Conservation (phyloP, 2,797 vertebrate genomes). For the Oreochromis mossambicus region DNA sequence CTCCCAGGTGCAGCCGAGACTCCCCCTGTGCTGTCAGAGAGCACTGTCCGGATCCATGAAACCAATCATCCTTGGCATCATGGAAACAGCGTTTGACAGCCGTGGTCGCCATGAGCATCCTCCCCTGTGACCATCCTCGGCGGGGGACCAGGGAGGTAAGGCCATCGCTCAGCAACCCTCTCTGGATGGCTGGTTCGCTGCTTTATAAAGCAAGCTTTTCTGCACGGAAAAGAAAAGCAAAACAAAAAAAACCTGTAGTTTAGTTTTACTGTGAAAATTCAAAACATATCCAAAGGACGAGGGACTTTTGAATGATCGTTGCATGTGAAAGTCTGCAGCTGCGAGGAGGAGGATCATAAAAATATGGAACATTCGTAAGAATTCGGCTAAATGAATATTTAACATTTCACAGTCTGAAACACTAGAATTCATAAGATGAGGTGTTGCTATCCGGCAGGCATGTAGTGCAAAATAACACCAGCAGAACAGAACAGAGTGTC, state of each 20-base stretch:
- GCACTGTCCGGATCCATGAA: slow-evolving; percentile 49
- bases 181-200: not conserved
- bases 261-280: not conserved
- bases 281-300: not conserved
- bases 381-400: not conserved
- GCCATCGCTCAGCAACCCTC: slow-evolving; percentile 35
- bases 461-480: not conserved
- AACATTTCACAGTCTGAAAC: not conserved
- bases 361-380: not conserved
- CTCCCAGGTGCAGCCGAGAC: slow-evolving; percentile 65
- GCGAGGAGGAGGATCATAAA: not conserved
- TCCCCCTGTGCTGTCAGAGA: slow-evolving; percentile 52
- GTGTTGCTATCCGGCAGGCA: not conserved
- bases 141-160: slow-evolving; percentile 47
- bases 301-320: not conserved
- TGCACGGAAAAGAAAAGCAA: not conserved
- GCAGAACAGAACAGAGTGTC: not conserved
- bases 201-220: not conserved
- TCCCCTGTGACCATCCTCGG: slow-evolving; percentile 56
- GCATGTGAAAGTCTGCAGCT: not conserved
- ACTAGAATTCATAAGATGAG: slow-evolving; percentile 9
- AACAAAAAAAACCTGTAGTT: not conserved
- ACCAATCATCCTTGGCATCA: slow-evolving; percentile 65
- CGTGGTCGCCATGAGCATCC: slow-evolving; percentile 50
- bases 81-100: slow-evolving; percentile 69